A percentile compares a stretch with the other conserved stretches of the same genome.
phyloP scores from a whole-genome alignment of 1,140 invertebrate genomes.

The Oncopodura yosiiana region DNA sequence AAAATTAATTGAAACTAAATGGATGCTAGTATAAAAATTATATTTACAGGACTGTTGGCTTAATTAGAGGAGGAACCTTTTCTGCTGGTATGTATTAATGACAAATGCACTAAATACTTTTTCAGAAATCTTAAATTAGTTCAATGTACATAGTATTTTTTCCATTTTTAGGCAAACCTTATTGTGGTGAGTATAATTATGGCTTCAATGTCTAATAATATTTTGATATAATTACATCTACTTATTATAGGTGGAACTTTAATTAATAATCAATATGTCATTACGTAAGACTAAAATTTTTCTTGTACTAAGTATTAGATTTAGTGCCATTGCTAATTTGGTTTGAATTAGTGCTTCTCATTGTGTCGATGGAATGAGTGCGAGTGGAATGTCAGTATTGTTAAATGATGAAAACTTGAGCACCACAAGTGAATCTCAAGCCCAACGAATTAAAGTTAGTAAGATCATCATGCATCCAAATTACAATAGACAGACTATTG shows the following conservation, averaged over 20 bases:
- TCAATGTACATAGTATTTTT: no score
- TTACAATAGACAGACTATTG: slow-evolving; percentile 26
- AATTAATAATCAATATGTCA: slow-evolving; percentile 4
- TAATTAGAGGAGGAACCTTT: slow-evolving; percentile 13
- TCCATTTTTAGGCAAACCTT: no score
- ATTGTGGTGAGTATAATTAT: slow-evolving; percentile 27
- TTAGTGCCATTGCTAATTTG: background rate
- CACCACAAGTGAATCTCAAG: slow-evolving; percentile 14
- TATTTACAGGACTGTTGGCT: slow-evolving; percentile 26
- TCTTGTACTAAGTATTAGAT: background rate
- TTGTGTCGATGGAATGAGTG: slow-evolving; percentile 29
- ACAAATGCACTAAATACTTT: background rate
- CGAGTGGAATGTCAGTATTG: slow-evolving; percentile 20
- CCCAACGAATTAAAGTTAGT: slow-evolving; percentile 13
- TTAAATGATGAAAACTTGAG: slow-evolving; percentile 18
- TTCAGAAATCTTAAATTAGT: no score
- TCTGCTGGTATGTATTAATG: slow-evolving; percentile 13
- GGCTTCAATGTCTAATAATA: background rate
- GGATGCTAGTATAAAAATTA: no score
- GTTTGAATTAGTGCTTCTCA: slow-evolving; percentile 9
- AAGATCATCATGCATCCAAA: slow-evolving; percentile 25
- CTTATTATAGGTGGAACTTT: background rate
- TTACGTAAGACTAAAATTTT: background rate
- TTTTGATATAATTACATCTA: background rate
- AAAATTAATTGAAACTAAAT: no score